phyloP scores from a whole-genome alignment of 2,797 vertebrate species.

The Peromyscus attwateri region DNA sequence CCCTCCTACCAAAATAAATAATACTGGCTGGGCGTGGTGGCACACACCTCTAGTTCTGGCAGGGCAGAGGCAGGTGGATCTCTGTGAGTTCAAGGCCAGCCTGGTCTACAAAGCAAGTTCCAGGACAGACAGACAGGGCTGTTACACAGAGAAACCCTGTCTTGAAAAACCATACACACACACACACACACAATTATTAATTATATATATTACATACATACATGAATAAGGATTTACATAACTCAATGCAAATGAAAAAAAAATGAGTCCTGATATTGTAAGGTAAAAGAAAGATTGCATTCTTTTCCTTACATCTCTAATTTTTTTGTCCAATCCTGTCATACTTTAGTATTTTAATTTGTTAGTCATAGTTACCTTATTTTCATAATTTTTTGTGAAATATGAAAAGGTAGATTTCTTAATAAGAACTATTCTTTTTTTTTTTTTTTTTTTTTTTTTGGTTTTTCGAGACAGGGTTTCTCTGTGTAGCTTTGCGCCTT shows the following conservation, averaged over 20 bases:
- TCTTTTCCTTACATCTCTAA: conserved; percentile 43
- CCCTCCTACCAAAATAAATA: neutral
- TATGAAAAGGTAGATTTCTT: conserved; percentile 31
- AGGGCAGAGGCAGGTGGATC: neutral
- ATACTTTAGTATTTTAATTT: conserved; percentile 20
- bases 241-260: neutral
- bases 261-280: neutral
- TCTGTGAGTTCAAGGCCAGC: neutral
- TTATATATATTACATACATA: neutral
- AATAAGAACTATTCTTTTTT: conserved; percentile 50
- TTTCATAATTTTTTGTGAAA: conserved; percentile 47
- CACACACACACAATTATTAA: neutral
- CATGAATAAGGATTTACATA: neutral
- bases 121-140: neutral
- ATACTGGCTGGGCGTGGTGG: neutral
- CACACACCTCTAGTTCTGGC: neutral
- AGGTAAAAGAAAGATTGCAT: neutral
- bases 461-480: too few species aligned
- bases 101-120: neutral
- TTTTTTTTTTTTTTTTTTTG: too few species aligned
- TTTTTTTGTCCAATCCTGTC: neutral
- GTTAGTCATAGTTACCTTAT: conserved; percentile 26
- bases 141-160: neutral
- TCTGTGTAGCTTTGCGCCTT: too few species aligned
- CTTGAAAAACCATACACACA: neutral